These are phyloP conservation scores for Pollenia angustigena DNA, from an alignment of 2,888 invertebrate genomes.

Conservation along the genomic window DNA sequence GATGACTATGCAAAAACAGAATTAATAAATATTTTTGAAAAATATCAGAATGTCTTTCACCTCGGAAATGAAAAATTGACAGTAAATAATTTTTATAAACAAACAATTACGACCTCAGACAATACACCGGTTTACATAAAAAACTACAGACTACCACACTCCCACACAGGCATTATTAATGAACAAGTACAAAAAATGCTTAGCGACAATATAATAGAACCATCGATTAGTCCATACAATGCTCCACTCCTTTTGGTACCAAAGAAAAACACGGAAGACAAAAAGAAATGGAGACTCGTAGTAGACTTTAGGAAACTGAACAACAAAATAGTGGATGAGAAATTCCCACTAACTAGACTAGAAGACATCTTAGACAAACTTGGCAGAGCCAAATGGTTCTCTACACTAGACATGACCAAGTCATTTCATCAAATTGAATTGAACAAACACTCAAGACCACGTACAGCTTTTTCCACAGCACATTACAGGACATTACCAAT, in stretches of 20 bases:
- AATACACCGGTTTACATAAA: too few relatives aligned
- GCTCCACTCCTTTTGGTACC: slow-evolving; percentile 10
- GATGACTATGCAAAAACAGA: too few relatives aligned
- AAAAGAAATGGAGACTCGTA: slow-evolving; percentile 14
- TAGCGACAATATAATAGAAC: slow-evolving; percentile 2
- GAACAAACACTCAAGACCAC: neutral
- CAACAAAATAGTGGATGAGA: slow-evolving; percentile 2
- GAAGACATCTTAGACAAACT: slow-evolving; percentile 9
- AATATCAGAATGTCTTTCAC: too few relatives aligned
- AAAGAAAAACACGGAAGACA: neutral
- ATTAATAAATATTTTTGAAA: too few relatives aligned
- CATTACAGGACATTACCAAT: slow-evolving; percentile 1
- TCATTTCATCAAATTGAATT: slow-evolving; percentile 6
- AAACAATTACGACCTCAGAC: too few relatives aligned
- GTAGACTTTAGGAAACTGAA: neutral
- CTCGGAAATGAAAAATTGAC: too few relatives aligned
- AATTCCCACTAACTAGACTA: slow-evolving; percentile 3
- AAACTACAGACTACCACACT: slow-evolving; percentile 5
- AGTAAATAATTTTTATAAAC: too few relatives aligned
- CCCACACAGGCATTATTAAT: slow-evolving; percentile 4
- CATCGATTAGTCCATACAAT: neutral
- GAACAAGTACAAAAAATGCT: neutral
- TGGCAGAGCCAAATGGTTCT: neutral
- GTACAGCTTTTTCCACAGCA: slow-evolving; percentile 7
- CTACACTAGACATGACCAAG: too few relatives aligned